Evolutionary conservation across 2,113 vertebrate species (phyloP), one percentile per base, ranked within the genome.

Genomic region (Tichodroma muraria): DNA sequence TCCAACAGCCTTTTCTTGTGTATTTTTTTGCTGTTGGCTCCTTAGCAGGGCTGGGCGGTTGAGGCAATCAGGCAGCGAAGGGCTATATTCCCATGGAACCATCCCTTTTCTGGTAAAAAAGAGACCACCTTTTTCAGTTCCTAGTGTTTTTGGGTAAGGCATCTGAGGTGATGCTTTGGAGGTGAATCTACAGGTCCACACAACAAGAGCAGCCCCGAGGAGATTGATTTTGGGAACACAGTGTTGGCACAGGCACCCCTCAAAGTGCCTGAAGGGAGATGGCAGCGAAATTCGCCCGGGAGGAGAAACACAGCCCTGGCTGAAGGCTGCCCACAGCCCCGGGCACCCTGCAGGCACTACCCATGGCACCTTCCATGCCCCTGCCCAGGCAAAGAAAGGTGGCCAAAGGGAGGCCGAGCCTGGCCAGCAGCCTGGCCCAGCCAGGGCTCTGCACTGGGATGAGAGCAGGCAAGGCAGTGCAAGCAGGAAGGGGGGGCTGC

Each of bases 281-380:
- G 47, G n/a, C 53, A 23, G 68, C 0, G 1, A 22, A 80, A n/a
- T 35, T 16, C 20, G 33, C 11, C 25, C 0, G 2, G 13, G 42
- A 25, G 44, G 50, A 70, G 37, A 28, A 24, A 44, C 78, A 11
- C 21, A 69, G 50, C 52, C 60, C 75, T 21, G 33, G 22, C 30
- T 10, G 14, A 31, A 68, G 49, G 37, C 33, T 89, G 57, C 33
- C 63, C 4, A 3, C 50, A 30, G 10, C 38, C 31, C 42, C 15
- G 38, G 60, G 60, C 53, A 50, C 18, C 11, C 50, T 35, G 22
- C 8, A 10, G 49, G 28, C 16, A 7, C 45, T 8, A 2, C 50
- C 80, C 24, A 2, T 4, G 54, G 42, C 63, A 38, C 17, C 10
- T 22, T 22, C 6, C 21, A 0, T 1, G 10, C 14, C 42, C n/a